phyloP scores from a whole-genome alignment of 2,888 invertebrate genomes.

The Drosophila recens region DNA sequence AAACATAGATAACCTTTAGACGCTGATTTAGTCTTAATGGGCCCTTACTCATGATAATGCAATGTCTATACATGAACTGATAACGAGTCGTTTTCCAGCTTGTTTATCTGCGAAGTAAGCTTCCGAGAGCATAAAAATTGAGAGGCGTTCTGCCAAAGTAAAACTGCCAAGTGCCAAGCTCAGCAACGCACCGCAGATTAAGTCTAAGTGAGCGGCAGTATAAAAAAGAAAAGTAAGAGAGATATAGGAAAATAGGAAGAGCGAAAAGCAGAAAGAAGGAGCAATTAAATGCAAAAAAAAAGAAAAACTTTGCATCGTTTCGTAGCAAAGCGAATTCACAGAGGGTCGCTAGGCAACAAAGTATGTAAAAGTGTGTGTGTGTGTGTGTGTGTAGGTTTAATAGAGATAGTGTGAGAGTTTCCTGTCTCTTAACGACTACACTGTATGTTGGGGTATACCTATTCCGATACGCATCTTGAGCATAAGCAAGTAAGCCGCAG shows the following conservation, averaged over 20 bases:
- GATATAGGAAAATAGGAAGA: background rate
- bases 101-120: constrained; percentile 47
- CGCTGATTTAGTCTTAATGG: constrained; percentile 12
- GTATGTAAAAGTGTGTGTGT: constrained; percentile 20
- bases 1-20: constrained; percentile 25
- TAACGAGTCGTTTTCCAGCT: constrained; percentile 25
- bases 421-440: constrained; percentile 1
- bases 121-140: constrained; percentile 28
- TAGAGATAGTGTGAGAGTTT: constrained; percentile 10
- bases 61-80: constrained; percentile 15
- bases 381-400: constrained; percentile 9
- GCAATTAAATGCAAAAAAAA: constrained; percentile 71
- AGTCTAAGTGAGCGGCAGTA: constrained; percentile 33
- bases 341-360: constrained; percentile 45
- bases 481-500: background rate
- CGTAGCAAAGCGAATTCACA: constrained; percentile 51
- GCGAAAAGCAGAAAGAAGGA: constrained; percentile 27
- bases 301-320: constrained; percentile 64
- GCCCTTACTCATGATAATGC: constrained; percentile 27
- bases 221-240: background rate
- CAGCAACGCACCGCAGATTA: constrained; percentile 69
- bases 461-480: background rate
- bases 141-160: constrained; percentile 12
- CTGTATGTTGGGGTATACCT: constrained; percentile 4
- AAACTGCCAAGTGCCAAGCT: constrained; percentile 55